phyloP scores from a whole-genome alignment of 2,888 invertebrate species.

The Agonopterix alstromeriana region DNA sequence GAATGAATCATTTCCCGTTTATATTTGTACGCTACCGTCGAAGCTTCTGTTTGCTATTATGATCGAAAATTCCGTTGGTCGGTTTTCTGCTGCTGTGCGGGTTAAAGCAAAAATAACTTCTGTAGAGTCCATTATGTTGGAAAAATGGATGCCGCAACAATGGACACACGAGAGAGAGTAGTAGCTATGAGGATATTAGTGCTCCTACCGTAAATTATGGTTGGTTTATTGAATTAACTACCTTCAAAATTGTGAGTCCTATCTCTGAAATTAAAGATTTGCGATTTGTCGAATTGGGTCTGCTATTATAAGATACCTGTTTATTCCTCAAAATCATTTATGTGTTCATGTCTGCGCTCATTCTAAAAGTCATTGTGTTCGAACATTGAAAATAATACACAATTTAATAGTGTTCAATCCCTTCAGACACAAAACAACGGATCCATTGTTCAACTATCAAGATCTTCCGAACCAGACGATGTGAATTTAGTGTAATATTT shows the following conservation, averaged over 20 bases:
- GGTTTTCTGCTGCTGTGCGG: slow-evolving; percentile 7
- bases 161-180: slow-evolving; percentile 13
- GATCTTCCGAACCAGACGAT: slow-evolving; percentile 32
- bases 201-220: not conserved
- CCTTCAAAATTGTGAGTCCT: no score
- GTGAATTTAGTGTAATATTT: slow-evolving; percentile 31
- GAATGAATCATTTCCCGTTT: slow-evolving; percentile 70
- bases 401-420: slow-evolving; percentile 12
- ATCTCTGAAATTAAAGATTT: no score
- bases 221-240: no score
- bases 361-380: not conserved
- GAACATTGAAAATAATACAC: not conserved
- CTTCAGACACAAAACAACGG: slow-evolving; percentile 25
- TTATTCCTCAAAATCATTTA: no score
- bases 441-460: slow-evolving; percentile 35
- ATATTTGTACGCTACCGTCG: slow-evolving; percentile 50
- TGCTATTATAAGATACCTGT: no score
- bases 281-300: no score
- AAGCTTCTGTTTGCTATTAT: slow-evolving; percentile 29
- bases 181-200: slow-evolving; percentile 4
- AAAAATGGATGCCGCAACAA: slow-evolving; percentile 11
- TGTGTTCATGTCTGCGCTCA: no score
- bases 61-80: slow-evolving; percentile 19
- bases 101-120: slow-evolving; percentile 6
- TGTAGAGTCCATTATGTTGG: slow-evolving; percentile 5